These are phyloP conservation scores for Herpetotheres cachinnans DNA, from an alignment of 2,113 vertebrate species.

Conservation along the genomic window DNA sequence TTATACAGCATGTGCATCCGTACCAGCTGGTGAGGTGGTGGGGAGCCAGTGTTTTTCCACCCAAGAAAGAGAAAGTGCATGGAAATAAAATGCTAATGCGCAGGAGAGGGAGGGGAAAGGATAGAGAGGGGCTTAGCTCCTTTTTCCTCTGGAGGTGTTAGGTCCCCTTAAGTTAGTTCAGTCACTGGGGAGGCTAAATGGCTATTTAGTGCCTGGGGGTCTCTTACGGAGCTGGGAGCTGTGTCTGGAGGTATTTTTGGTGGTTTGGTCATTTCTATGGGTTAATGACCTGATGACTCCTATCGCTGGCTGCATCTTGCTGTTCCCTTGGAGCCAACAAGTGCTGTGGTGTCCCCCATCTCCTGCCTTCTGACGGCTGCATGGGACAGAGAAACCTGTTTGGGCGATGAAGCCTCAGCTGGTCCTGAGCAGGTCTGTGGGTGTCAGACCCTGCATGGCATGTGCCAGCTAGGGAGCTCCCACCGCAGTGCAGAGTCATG, in stretches of 20 bases:
- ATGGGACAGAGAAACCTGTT: background rate
- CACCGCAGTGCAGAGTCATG: rapidly evolving
- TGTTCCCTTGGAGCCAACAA: background rate
- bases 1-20: background rate
- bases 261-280: background rate
- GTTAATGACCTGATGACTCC: background rate
- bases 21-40: background rate
- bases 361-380: background rate
- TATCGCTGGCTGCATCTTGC: background rate
- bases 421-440: rapidly evolving
- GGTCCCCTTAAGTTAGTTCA: background rate
- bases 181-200: background rate
- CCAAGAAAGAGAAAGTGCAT: rapidly evolving
- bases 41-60: background rate
- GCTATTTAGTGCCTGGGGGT: background rate
- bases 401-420: background rate
- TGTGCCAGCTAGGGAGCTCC: background rate
- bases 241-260: background rate
- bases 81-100: background rate
- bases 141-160: background rate
- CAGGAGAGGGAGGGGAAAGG: background rate
- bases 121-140: background rate
- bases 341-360: too few relatives aligned
- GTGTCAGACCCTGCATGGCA: background rate
- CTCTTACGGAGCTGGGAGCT: background rate